Evolutionary conservation across 2,113 vertebrate genomes (phyloP), one percentile per base, ranked within the genome.

Genomic region (Brevimyrus niger): DNA sequence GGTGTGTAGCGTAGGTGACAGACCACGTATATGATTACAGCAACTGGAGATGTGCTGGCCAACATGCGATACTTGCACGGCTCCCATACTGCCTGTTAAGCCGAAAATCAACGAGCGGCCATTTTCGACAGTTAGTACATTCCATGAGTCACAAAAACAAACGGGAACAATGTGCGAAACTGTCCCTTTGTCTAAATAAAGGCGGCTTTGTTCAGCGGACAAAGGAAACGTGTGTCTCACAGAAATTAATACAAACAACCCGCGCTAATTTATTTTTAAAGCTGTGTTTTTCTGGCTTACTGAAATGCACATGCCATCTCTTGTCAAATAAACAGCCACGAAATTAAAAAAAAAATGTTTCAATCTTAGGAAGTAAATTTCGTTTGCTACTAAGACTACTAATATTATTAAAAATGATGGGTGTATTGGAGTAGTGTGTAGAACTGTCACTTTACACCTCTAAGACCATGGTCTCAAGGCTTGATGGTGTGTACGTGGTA

Each of bases 221-320:
- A 86, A 65, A 65, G 83, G 23, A 86, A 86, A 86, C 9, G 1
- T 27, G 38, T 84, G 8, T 85, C 47, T 48, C 27, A 3, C 44
- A 86, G 44, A 48, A 50, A 31, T 47, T 27, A n/a, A 48, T 48
- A 86, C 19, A 86, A 86, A 50, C 44, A 84, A 85, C 42, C 21
- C 46, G 23, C 47, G 23, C n/a, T 86, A 84, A 84, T 84, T 84
- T 47, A 17, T 86, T 85, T 86, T 86, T 50, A 86, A 86, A n/a
- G 47, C 83, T 48, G 23, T 50, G 44, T 42, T 86, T 69, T 27
- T 50, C 47, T 47, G 82, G 83, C 47, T 7, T 27, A 48, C 46
- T 31, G n/a, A 47, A 86, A 86, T n/a, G 46, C n/a, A 10, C 3
- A 3, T 48, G 44, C 83, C 44, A 86, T 86, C 50, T n/a, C 21